phyloP scores from a whole-genome alignment of 2,797 vertebrate genomes.

The Menidia menidia region DNA sequence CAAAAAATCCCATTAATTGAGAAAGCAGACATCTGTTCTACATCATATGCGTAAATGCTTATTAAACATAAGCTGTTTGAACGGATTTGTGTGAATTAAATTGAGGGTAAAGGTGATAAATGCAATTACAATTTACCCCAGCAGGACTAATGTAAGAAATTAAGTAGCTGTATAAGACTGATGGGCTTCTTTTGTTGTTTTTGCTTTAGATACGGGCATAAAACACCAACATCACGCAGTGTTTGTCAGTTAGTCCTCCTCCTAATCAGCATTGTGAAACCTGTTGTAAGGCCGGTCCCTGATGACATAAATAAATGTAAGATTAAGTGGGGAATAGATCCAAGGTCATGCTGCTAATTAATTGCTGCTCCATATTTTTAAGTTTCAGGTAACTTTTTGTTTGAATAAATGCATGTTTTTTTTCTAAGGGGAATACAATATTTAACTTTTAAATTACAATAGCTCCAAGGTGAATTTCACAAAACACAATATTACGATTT shows the following conservation, averaged over 20 bases:
- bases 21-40: constrained; percentile 8
- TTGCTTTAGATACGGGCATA: constrained; percentile 46
- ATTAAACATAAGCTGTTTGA: constrained; percentile 25
- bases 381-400: background rate
- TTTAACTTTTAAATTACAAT: no score
- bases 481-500: no score
- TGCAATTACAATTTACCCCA: constrained; percentile 61
- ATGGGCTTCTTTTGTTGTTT: constrained; percentile 50
- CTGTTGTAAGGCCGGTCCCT: constrained; percentile 8
- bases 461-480: no score
- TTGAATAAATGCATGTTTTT: no score
- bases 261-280: constrained; percentile 40
- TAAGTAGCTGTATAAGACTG: constrained; percentile 44
- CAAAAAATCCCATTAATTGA: background rate
- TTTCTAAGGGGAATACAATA: no score
- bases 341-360: constrained; percentile 26
- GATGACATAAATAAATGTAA: constrained; percentile 21
- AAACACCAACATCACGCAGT: constrained; percentile 29
- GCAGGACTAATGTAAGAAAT: constrained; percentile 65
- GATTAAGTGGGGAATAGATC: constrained; percentile 30
- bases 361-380: background rate
- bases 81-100: constrained; percentile 42
- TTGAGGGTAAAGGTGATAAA: constrained; percentile 57
- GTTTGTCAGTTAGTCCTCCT: constrained; percentile 35
- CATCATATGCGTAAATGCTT: constrained; percentile 26